Base-by-base conservation (phyloP, 2,113 vertebrate species). In the Saguinus midas region DNA sequence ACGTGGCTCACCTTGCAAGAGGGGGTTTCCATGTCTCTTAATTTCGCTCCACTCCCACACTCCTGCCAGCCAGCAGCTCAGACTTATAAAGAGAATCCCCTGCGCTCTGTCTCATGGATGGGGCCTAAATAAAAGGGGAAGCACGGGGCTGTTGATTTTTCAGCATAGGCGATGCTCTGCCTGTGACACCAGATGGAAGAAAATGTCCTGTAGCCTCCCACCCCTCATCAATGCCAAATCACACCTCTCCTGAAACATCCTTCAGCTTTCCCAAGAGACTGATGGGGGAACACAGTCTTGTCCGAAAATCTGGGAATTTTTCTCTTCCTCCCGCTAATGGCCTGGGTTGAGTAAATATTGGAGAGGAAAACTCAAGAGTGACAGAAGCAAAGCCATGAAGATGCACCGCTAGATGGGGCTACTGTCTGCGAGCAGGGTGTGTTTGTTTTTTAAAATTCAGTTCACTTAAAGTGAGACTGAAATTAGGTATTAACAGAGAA, bases 381-480 rank as follows among this genome's bases (percentile, higher is more conserved):
- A 32, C 45, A 11, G 81, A 83, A 57, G 0, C n/a, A 52, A 95
- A 94, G 58, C 45, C 93, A 7, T 21, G 35, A 27, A 0, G 1
- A 55, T 8, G 55, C 17, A 40, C 98, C 98, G 97, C 98, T 98
- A 99, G 98, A 97, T 98, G 99, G 98, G 81, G 98, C 96, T 96
- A 6, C 94, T 13, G 98, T 17, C 98, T 35, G 3, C 91, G 16
- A 76, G 0, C 61, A 37, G 7, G 11, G 72, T 66, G 10, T 2
- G 1, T 64, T 0, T 32, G 57, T 45, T 57, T 75, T 93, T 58
- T 57, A 66, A 91, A 81, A 97, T 66, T 94, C 92, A 73, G 57
- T 91, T 88, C 94, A 55, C 91, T 12, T 11, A 50, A 80, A 25
- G 1, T 1, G 82, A 93, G 97, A 20, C 5, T 43, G 88, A 97